A percentile compares a stretch with the other conserved stretches of the same genome.
Conservation (phyloP, 2,888 invertebrate species). For the Phalera bucephala region DNA sequence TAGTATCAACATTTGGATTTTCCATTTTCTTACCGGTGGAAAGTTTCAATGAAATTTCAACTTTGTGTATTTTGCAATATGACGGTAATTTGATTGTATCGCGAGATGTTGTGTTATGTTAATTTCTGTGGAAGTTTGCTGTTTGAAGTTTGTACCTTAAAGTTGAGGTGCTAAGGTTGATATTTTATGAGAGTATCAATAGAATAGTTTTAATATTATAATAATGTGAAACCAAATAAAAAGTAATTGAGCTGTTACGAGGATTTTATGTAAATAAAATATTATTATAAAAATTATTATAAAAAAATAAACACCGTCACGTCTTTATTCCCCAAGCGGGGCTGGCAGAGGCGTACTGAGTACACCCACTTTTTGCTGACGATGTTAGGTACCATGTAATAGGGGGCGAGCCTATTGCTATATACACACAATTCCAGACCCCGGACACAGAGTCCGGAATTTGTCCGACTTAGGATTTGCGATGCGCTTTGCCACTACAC, state of each 20-base stretch:
- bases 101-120: slow-evolving; percentile 1
- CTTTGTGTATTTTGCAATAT: slow-evolving; percentile 20
- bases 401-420: no score
- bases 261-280: slow-evolving; percentile 49
- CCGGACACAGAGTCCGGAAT: no score
- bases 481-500: no score
- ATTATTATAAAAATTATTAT: no score
- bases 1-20: slow-evolving; percentile 22
- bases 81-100: slow-evolving; percentile 24
- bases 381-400: no score
- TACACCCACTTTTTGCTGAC: no score
- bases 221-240: slow-evolving; percentile 48
- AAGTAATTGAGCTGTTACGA: slow-evolving; percentile 50
- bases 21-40: slow-evolving; percentile 16
- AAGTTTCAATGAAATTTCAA: slow-evolving; percentile 27
- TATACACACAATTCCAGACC: no score
- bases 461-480: no score
- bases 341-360: no score
- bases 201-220: slow-evolving; percentile 56
- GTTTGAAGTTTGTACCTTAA: slow-evolving; percentile 13
- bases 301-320: no score
- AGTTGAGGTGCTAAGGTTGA: slow-evolving; percentile 7
- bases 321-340: no score
- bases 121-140: not conserved
- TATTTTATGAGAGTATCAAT: slow-evolving; percentile 13